Evolutionary conservation across 2,797 vertebrate genomes (phyloP), one percentile per base, ranked within the genome.

Genomic region (Sylvilagus floridanus): DNA sequence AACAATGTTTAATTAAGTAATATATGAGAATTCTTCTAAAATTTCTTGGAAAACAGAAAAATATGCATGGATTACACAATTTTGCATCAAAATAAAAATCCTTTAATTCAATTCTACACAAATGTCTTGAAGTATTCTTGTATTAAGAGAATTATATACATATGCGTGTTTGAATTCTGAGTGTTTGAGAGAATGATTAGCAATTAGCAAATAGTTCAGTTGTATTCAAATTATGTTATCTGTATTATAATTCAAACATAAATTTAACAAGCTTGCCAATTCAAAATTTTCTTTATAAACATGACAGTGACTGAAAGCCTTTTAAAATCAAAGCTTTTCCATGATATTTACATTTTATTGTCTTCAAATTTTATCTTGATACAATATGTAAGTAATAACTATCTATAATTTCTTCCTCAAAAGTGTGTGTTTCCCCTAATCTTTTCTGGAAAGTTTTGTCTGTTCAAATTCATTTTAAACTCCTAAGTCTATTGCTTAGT

Each of bases 361-460:
- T 81, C 32, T 88, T 97, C 32, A 85, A 73, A 95, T 7, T 9
- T 77, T 88, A 26, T 84, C 24, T 73, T 35, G 30, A 88, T 37
- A 68, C 32, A 90, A 7, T 32, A 50, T 65, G 47, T 69, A 85
- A 95, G 79, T 83, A 94, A 95, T 84, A 85, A 63, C 5, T 76
- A 1, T 24, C 28, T 84, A 83, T 62, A 52, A 63, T 95, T 79
- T 90, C 65, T 87, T 90, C 63, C 92, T 8, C 14, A 84, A 92
- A 47, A 83, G 37, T 84, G 6, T 62, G 77, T 72, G 77, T 94
- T 92, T 84, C 30, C 21, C 35, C 50, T 91, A 32, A 77, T 83
- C 28, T 86, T 97, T 94, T 93, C 13, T 54, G 4, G 57, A 81
- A 86, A 90, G 21, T 62, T 77, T 82, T 92, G 50, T 88, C 30